phyloP scores from a whole-genome alignment of 2,888 invertebrate species.

The Venustoraphidia nigricollis region DNA sequence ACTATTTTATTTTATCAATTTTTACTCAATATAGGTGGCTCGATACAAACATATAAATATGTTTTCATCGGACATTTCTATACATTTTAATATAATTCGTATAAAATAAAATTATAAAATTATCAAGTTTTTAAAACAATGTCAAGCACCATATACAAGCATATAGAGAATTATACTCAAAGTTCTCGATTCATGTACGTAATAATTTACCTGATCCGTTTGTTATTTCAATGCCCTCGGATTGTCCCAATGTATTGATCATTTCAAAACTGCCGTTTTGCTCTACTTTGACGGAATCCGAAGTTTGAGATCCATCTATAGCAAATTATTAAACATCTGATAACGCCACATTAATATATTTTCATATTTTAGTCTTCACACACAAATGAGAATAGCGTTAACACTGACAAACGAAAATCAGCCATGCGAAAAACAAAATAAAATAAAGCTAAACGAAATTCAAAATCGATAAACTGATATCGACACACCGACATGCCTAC shows the following conservation, averaged over 20 bases:
- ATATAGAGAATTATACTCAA: too few species aligned
- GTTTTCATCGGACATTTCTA: too few species aligned
- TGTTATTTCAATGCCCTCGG: slow-evolving; percentile 23
- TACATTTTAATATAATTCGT: too few species aligned
- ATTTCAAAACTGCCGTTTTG: slow-evolving; percentile 52
- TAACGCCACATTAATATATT: not conserved
- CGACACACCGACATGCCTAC: not conserved
- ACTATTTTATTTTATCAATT: too few species aligned
- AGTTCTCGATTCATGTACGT: not conserved
- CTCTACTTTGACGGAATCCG: slow-evolving; percentile 22
- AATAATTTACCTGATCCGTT: slow-evolving; percentile 15
- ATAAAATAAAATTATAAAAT: too few species aligned
- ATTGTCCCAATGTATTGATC: slow-evolving; percentile 42
- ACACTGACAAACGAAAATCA: not conserved
- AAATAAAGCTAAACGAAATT: not conserved
- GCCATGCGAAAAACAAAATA: not conserved
- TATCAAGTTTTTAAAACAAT: too few species aligned
- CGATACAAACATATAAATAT: too few species aligned
- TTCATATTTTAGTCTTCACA: not conserved
- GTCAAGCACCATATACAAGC: too few species aligned
- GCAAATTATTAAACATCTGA: slow-evolving; percentile 21
- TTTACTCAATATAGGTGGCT: too few species aligned
- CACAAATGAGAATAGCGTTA: not conserved
- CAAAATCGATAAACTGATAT: not conserved
- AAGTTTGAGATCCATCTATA: slow-evolving; percentile 24